Base-by-base conservation (phyloP, 2,797 vertebrate genomes). In the Ptychadena robeensis region DNA sequence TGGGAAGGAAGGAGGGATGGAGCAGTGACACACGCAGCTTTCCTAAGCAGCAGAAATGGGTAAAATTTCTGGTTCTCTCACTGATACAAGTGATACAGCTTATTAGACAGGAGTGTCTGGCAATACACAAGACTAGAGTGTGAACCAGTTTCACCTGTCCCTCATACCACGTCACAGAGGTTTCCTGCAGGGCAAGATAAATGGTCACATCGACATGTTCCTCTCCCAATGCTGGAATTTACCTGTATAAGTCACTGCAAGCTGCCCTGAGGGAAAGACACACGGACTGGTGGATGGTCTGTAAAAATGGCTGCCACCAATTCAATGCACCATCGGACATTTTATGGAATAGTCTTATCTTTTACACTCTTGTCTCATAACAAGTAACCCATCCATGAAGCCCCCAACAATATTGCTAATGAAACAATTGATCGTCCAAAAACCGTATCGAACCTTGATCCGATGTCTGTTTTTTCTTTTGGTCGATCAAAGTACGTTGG, bases 111-210 rank as follows among this genome's bases (percentile, higher is more conserved):
- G 31, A 25, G n/a, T 34, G 63, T 25, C 31, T 61, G 9, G 30
- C 4, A 57, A 32, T 25, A 59, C 5, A 3, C 0, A 4, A 63
- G 32, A 8, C 34, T 8, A 3, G 27, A 18, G 59, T 11, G 37
- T 38, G 18, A 76, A 53, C 74, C 15, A 18, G 74, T 53, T 30
- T 67, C 61, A 25, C 74, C 63, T 9, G 61, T 30, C 15, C 28
- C 63, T 77, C 37, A 76, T 67, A 10, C 30, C 63, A 44, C 11
- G 28, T 48, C 27, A 67, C n/a, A 14, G 27, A 65, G 74, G 28
- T 22, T 67, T 15, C 37, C 74, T 77, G 44, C 61, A 77, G 30
- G 74, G 63, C 61, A 77, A 28, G 3, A 32, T 40, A 65, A 38
- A 40, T 48, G 65, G 74, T 66, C 61, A 77, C 34, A 40, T 22